Conservation (phyloP, 1,140 invertebrate species). For the Bactericera cockerelli region DNA sequence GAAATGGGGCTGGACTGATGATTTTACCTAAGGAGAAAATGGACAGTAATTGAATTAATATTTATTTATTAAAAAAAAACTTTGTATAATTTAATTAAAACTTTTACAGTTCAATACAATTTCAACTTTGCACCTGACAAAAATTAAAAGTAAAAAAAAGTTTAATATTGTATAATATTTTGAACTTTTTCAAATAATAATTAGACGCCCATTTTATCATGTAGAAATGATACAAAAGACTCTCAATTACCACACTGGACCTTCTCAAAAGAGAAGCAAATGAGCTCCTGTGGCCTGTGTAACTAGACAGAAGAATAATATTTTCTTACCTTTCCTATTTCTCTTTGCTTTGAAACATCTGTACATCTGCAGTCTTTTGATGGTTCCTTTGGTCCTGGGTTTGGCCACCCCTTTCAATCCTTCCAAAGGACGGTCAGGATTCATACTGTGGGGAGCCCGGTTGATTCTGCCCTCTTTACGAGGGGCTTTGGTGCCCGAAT, state of each 20-base stretch:
- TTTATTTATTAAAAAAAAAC: slow-evolving; percentile 1
- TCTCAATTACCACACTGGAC: no score
- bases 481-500: slow-evolving; percentile 45
- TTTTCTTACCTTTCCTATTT: slow-evolving; percentile 64
- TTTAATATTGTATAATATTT: no score
- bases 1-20: slow-evolving; percentile 83
- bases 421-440: slow-evolving; percentile 58
- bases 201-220: no score
- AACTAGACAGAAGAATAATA: no score
- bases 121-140: neutral
- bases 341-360: slow-evolving; percentile 90
- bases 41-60: slow-evolving; percentile 1
- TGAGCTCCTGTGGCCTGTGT: no score
- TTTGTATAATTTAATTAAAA: neutral
- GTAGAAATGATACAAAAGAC: no score
- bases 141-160: no score
- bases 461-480: slow-evolving; percentile 56
- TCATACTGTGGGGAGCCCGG: slow-evolving; percentile 70
- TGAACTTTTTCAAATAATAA: no score
- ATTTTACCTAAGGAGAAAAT: slow-evolving; percentile 36
- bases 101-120: neutral
- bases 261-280: no score
- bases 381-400: slow-evolving; percentile 77
- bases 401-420: slow-evolving; percentile 71
- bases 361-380: slow-evolving; percentile 95